Conservation (phyloP, 2,888 invertebrate species). For the Drosophila barbarae region DNA sequence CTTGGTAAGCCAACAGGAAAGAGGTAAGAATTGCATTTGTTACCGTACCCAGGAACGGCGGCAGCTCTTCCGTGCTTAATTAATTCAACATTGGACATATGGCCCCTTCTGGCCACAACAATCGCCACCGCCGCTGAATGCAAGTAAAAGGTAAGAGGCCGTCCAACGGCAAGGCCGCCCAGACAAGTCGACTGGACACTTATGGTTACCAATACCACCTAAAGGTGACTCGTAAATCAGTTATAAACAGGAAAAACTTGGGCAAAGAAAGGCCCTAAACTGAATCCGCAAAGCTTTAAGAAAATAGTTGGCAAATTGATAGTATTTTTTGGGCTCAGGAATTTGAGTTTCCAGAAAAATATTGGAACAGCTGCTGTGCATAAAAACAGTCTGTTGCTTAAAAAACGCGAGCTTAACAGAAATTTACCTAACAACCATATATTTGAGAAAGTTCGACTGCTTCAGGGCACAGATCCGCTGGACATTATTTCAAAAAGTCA, state of each 20-base stretch:
- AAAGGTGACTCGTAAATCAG: neutral
- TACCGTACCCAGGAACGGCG: neutral
- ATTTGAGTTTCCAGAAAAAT: neutral
- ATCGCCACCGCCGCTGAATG: neutral
- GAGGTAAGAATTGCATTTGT: neutral
- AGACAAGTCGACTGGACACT: conserved; percentile 19
- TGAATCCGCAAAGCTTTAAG: neutral
- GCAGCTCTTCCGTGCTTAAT: conserved; percentile 16
- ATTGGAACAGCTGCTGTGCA: neutral
- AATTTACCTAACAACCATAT: neutral
- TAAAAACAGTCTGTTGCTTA: neutral
- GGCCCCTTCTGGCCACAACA: neutral
- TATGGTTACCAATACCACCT: conserved; percentile 27
- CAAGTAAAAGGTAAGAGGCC: conserved; percentile 41
- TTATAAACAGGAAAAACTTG: neutral
- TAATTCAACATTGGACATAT: conserved; percentile 8
- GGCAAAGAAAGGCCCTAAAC: neutral
- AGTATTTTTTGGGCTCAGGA: neutral
- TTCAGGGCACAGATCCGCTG: neutral
- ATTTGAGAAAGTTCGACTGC: neutral
- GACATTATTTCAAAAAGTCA: neutral
- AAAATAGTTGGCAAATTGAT: neutral
- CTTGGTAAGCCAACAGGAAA: conserved; percentile 14
- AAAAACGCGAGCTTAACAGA: neutral
- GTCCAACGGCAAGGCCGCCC: conserved; percentile 42